Base-by-base conservation (phyloP, 2,113 vertebrate species). In the Pagrus major region DNA sequence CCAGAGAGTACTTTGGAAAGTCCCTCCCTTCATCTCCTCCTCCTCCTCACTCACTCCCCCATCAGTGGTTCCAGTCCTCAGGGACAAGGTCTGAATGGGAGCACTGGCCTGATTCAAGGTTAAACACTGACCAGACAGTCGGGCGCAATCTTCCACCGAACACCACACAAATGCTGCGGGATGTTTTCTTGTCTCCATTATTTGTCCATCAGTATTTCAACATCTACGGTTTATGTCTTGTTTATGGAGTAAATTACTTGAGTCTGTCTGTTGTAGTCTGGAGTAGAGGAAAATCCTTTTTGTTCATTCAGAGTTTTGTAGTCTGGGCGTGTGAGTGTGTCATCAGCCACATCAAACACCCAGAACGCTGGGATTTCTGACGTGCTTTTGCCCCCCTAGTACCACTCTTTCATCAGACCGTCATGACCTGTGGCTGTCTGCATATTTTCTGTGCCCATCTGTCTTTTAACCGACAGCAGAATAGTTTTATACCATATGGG, bases 401-500 rank as follows among this genome's bases (percentile, higher is more conserved):
- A 37, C 69, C 51, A 25, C 49, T 55, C n/a, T 25, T 20, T 37
- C 52, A 46, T 27, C 27, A 76, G 37, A 64, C 70, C 16, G 3
- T 63, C 72, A 58, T 58, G 75, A 77, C 76, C 67, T 88, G 84
- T 80, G 80, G 84, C 75, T 56, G 80, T 91, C 87, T 93, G 75
- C 79, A 61, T 83, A 71, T 47, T 83, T 83, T 37, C 52, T 83
- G 63, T 83, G 65, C 14, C 66, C 66, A 63, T 88, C 61, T 89
- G 83, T 76, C 84, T 82, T 74, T 87, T 63, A 80, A 80, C 73
- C 69, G 51, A 79, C 23, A 35, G 35, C 63, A 63, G 52, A 60
- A 64, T 69, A 51, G 27, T 51, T 85, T 68, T 7, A 60, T 71
- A 58, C 63, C 76, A 80, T 67, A 23, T 80, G 71, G 5, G 47